Percentiles rank a stretch among this genome's conserved stretches.
Evolutionary conservation across 2,888 invertebrate species (phyloP).

Genomic region (Pantelozetes paolii): DNA sequence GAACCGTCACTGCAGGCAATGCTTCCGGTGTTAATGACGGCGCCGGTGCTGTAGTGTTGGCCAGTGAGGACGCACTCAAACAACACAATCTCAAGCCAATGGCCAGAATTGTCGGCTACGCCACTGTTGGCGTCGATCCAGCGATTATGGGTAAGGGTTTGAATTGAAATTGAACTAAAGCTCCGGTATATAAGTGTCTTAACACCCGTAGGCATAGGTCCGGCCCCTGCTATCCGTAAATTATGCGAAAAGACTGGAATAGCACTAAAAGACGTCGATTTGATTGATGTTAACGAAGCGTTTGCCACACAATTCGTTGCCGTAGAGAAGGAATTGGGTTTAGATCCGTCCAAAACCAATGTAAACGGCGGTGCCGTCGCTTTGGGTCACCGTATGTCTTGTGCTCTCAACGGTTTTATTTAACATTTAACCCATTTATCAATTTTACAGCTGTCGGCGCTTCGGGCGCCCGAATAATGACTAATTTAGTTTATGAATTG

Average conservation of each 20-base stretch:
- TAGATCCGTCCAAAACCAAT: constrained; percentile 83
- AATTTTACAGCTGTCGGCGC: constrained; percentile 76
- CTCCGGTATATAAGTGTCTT: neutral
- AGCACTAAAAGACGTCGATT: constrained; percentile 77
- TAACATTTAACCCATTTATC: too few species aligned
- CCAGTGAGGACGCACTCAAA: constrained; percentile 82
- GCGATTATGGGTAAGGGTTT: constrained; percentile 74
- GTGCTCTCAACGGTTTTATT: too few species aligned
- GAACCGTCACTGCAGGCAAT: constrained; percentile 81
- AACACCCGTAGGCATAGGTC: constrained; percentile 66
- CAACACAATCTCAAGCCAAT: constrained; percentile 76
- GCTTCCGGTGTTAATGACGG: constrained; percentile 93
- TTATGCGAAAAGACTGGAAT: constrained; percentile 73
- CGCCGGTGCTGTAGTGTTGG: constrained; percentile 85
- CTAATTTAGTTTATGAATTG: constrained; percentile 84
- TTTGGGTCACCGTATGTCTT: constrained; percentile 61
- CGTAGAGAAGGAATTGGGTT: constrained; percentile 78
- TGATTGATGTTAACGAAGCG: constrained; percentile 97
- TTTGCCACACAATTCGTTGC: constrained; percentile 92
- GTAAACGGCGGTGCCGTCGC: constrained; percentile 95
- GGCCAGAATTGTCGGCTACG: constrained; percentile 83
- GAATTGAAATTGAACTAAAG: neutral
- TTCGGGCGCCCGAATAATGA: constrained; percentile 84
- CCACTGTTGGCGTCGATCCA: constrained; percentile 92
- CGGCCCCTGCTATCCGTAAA: constrained; percentile 85